A percentile compares a stretch with the other conserved stretches of the same genome.
These are phyloP conservation scores for Neomorphus geoffroyi DNA, from an alignment of 2,797 vertebrate genomes.

Conservation along the genomic window DNA sequence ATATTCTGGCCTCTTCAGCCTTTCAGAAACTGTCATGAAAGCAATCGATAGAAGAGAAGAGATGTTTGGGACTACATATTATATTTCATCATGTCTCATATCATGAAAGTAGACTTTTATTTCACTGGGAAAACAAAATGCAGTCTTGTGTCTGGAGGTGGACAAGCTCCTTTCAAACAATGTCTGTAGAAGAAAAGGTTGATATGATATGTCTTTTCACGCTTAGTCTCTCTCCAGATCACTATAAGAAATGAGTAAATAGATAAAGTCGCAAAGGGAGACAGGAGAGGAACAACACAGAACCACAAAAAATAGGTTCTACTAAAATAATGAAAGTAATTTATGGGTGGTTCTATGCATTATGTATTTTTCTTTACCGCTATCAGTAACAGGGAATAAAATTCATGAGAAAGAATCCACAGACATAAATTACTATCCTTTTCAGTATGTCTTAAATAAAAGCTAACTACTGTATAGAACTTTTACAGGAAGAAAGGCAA, in stretches of 20 bases:
- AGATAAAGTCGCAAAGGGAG: not conserved
- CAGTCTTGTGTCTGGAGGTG: constrained; percentile 23
- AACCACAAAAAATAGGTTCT: not conserved
- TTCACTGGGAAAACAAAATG: constrained; percentile 34
- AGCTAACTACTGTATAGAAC: not conserved
- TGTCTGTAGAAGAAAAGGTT: not conserved
- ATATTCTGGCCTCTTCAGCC: constrained; percentile 5
- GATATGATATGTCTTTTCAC: not conserved
- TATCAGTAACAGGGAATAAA: not conserved
- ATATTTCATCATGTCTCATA: not conserved
- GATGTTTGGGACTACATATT: constrained; percentile 6
- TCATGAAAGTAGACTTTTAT: not conserved
- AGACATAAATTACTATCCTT: not conserved
- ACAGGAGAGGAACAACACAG: not conserved
- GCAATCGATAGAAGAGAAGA: not conserved
- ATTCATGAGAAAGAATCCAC: not conserved
- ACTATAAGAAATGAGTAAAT: not conserved
- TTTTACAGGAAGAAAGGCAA: not conserved
- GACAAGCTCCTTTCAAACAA: constrained; percentile 34
- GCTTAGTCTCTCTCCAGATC: not conserved
- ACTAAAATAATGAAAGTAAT: not conserved
- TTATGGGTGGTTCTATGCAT: not conserved
- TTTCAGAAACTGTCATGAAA: constrained; percentile 33
- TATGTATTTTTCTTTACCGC: not conserved
- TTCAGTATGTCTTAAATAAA: not conserved